Conservation (phyloP, 1,140 invertebrate species). For the Heliconius eleuchia region DNA sequence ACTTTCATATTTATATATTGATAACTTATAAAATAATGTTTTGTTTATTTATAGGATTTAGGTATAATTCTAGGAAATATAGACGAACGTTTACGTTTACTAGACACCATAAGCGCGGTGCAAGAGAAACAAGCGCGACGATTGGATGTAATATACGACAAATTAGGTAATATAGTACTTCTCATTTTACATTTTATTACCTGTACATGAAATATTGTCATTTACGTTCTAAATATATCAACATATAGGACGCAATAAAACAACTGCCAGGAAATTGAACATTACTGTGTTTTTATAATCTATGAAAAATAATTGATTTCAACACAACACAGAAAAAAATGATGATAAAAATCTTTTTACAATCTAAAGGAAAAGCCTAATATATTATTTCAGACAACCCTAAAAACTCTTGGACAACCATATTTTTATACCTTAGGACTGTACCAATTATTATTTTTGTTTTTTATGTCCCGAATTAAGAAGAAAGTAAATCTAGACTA, state of each 20-base stretch:
- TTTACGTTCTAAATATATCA: background rate
- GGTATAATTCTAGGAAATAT: conserved; percentile 77
- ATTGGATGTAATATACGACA: conserved; percentile 82
- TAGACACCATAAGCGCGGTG: conserved; percentile 80
- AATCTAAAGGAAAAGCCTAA: background rate
- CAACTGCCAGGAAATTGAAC: background rate
- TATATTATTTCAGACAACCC: background rate
- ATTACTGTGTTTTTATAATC: background rate
- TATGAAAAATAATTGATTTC: background rate
- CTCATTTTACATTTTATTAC: conserved; percentile 1
- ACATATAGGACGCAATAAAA: background rate
- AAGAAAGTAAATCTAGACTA: too few species aligned
- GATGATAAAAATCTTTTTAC: background rate
- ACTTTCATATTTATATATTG: too few species aligned
- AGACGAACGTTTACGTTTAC: conserved; percentile 81
- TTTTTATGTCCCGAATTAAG: too few species aligned
- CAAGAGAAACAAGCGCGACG: conserved; percentile 79
- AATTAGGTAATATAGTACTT: conserved; percentile 68
- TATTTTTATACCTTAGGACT: too few species aligned
- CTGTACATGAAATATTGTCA: background rate
- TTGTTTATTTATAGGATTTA: conserved; percentile 59
- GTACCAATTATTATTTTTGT: too few species aligned
- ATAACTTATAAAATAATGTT: background rate
- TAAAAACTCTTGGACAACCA: too few species aligned
- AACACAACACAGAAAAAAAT: background rate